Base-by-base conservation (phyloP, 2,797 vertebrate species). In the Galagoides demidoff region DNA sequence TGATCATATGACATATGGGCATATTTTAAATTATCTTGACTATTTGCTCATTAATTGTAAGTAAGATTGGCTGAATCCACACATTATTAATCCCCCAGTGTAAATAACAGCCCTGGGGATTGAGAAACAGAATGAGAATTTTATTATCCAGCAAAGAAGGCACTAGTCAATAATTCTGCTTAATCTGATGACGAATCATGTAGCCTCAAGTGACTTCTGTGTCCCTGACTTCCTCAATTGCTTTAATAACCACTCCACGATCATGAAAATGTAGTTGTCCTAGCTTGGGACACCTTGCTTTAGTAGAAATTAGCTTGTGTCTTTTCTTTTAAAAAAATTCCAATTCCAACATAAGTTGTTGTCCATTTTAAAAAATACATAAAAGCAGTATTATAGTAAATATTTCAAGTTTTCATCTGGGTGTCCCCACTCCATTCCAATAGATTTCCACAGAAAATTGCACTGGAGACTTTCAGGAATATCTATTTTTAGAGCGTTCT, bases 21-120 rank as follows among this genome's bases (percentile, higher is more conserved):
- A 16, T 61, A 79, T 92, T 88, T 87, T 94, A 92, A 91, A 87
- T 57, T 85, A 86, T 66, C 52, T 90, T 79, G 59, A 89, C n/a
- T 78, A 55, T 92, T 76, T 92, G n/a, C 22, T 89, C 82, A 92
- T 78, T 74, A 96, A 64, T 79, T 31, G 61, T 3, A 95, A 37
- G 4, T 31, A 71, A 78, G 20, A 55, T 25, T 86, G 57, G 66
- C 7, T 86, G 34, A 84, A 27, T 88, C 20, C 20, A 90, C 19
- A 79, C 43, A 92, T 39, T 83, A 64, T 73, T 78, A 89, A 74
- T 79, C 12, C 11, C 10, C 7, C 10, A 68, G 49, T 34, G 45
- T 74, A 95, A 92, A 31, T 8, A 82, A 74, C 4, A 94, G 77
- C 25, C 12, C 16, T 77, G 68, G 4, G 52, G 17, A 85, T 49